A percentile compares a stretch with the other conserved stretches of the same genome.
Conservation (phyloP, 30 jellyfish, hydroid and myxozoan species). For the Hydractinia symbiolongicarpus region DNA sequence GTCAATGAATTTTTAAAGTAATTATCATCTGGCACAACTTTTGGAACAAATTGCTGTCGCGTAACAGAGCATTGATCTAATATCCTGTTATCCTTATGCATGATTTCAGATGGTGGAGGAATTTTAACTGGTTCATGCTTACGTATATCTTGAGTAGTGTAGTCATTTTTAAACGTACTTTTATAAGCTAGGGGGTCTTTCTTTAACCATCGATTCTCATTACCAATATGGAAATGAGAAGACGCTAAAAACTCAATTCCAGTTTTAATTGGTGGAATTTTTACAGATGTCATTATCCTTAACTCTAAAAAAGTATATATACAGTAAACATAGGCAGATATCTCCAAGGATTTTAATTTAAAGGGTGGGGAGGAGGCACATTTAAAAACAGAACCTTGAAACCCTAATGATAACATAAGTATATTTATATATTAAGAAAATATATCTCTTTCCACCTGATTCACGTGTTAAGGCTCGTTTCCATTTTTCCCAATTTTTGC, state of each 20-base stretch:
- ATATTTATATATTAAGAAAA: no score
- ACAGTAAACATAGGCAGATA: background rate
- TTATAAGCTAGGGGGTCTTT: slow-evolving; percentile 49
- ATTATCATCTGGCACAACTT: slow-evolving; percentile 46
- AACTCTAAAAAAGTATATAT: background rate
- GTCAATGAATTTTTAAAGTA: slow-evolving; percentile 56
- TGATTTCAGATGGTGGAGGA: slow-evolving; percentile 71
- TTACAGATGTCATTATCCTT: background rate
- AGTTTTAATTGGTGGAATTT: slow-evolving; percentile 36
- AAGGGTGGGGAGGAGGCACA: no score
- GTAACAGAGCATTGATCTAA: slow-evolving; percentile 55
- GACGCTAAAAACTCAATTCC: slow-evolving; percentile 62
- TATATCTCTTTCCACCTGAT: no score
- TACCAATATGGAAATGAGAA: slow-evolving; percentile 64
- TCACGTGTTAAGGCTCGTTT: no score
- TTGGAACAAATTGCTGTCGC: slow-evolving; percentile 55
- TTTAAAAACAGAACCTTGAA: no score
- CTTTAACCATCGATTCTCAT: slow-evolving; percentile 48
- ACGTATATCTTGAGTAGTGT: slow-evolving; percentile 44
- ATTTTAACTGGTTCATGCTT: slow-evolving; percentile 29
- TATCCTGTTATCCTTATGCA: slow-evolving; percentile 51
- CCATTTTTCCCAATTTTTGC: no score
- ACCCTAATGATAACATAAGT: no score
- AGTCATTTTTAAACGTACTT: slow-evolving; percentile 68
- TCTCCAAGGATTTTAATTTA: no score